Base-by-base conservation (phyloP, 2,888 invertebrate genomes). In the Trachelus stipa region DNA sequence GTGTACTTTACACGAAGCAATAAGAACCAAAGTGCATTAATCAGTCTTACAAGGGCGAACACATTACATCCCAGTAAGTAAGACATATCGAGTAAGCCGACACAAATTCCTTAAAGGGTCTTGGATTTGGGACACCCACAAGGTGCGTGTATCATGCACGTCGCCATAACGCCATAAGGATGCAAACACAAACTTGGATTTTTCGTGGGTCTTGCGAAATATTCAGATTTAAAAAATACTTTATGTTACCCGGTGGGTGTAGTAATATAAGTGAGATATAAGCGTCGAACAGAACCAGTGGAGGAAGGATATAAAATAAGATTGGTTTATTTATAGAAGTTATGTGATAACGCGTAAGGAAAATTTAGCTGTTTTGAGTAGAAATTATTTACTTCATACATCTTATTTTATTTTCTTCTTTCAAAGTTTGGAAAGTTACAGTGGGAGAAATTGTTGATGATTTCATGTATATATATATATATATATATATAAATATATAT, bases 1-100 rank as follows among this genome's bases (percentile, higher is more conserved):
- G 9, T 56, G 23, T 56, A 56, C 3, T 2, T 56, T 56, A 56
- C 2, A 71, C 71, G 30, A 31, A 34, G 33, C 33, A 71, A n/a
- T 23, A 34, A 31, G 71, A 30, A 12, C 6, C 71, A 73, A 77
- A 74, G 68, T 77, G 77, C 80, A 80, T 80, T 80, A 80, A 80
- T 80, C 80, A 80, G 80, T 68, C 75, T 80, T 80, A 79, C 77
- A 80, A 80, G 79, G 77, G 79, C 81, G 78, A 78, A 81, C 82
- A 81, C 82, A 81, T 81, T 83, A 80, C 81, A 78, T 79, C 77
- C 68, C 31, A 76, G 79, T 80, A 83, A 83, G 82, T 83, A 83
- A 83, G 83, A 83, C 81, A 77, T 80, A 83, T 83, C 82, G 83
- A 77, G 79, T 78, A 73, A 75, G 76, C 76, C 80, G 79, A 81